Percentiles rank a stretch among this genome's conserved stretches.
These are phyloP conservation scores for Cynocephalus volans DNA, from an alignment of 2,113 vertebrate species.

Conservation along the genomic window DNA sequence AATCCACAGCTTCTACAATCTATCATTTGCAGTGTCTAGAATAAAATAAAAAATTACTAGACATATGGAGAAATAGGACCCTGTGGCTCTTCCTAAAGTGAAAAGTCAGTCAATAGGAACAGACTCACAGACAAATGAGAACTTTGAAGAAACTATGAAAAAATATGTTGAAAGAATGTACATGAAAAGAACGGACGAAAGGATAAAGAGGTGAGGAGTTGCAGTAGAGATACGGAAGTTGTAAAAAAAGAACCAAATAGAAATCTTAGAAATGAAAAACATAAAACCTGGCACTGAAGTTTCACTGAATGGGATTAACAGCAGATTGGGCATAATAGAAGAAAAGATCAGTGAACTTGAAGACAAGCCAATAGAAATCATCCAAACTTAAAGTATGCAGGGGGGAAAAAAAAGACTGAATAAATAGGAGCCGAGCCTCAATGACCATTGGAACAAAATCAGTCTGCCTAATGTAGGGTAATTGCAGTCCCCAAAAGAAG, in stretches of 20 bases:
- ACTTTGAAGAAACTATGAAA: not conserved
- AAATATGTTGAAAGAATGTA: not conserved
- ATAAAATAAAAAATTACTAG: conserved; percentile 15
- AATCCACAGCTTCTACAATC: not conserved
- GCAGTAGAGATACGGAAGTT: not conserved
- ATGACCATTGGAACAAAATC: not conserved
- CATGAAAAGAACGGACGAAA: not conserved
- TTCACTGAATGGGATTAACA: not conserved
- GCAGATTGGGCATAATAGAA: not conserved
- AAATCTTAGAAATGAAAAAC: conserved; percentile 29
- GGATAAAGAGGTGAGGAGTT: not conserved
- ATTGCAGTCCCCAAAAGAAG: not conserved
- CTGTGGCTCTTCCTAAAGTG: not conserved
- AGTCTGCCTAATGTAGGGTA: not conserved
- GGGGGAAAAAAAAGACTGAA: not conserved
- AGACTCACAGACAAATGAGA: not conserved
- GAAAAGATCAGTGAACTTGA: not conserved
- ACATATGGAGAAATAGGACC: not conserved
- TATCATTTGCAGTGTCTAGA: not conserved
- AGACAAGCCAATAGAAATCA: not conserved
- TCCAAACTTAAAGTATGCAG: not conserved
- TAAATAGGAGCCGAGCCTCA: not conserved
- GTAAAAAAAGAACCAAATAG: not conserved
- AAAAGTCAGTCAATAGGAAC: not conserved
- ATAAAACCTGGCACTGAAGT: not conserved